A percentile compares a stretch with the other conserved stretches of the same genome.
Evolutionary conservation across 2,113 vertebrate species (phyloP).

Genomic region (Leptobrachium leishanense): DNA sequence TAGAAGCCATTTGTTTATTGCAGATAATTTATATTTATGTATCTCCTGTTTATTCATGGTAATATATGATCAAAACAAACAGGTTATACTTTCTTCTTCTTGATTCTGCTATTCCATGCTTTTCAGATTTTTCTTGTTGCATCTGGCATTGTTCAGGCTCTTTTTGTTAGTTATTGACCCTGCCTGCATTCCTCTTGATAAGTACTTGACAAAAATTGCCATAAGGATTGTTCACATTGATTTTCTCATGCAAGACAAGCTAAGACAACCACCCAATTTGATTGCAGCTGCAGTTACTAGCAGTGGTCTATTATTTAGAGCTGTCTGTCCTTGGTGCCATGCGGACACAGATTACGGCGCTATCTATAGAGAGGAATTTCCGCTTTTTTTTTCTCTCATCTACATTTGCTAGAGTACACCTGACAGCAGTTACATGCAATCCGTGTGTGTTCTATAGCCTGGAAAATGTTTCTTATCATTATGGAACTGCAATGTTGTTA

Average conservation of each 20-base stretch:
- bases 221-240: slow-evolving; percentile 45
- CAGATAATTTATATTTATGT: background rate
- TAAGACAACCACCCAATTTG: slow-evolving; percentile 37
- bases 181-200: slow-evolving; percentile 43
- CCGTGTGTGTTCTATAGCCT: no score
- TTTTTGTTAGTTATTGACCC: slow-evolving; percentile 49
- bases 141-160: slow-evolving; percentile 26
- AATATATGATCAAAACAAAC: slow-evolving; percentile 1
- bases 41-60: background rate
- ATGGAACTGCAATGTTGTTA: no score
- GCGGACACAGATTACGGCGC: background rate
- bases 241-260: slow-evolving; percentile 46
- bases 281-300: slow-evolving; percentile 30
- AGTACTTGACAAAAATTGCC: slow-evolving; percentile 47
- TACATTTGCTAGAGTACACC: slow-evolving; percentile 17
- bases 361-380: slow-evolving; percentile 3
- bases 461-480: no score
- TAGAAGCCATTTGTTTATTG: slow-evolving; percentile 1
- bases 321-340: slow-evolving; percentile 31
- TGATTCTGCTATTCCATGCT: background rate
- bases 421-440: background rate
- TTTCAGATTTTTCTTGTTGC: slow-evolving; percentile 5
- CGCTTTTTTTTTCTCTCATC: background rate
- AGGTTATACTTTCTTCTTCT: background rate
- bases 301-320: slow-evolving; percentile 16